Evolutionary conservation across 2,888 invertebrate genomes (phyloP).

Genomic region (Chaetogeoica ovagalla): DNA sequence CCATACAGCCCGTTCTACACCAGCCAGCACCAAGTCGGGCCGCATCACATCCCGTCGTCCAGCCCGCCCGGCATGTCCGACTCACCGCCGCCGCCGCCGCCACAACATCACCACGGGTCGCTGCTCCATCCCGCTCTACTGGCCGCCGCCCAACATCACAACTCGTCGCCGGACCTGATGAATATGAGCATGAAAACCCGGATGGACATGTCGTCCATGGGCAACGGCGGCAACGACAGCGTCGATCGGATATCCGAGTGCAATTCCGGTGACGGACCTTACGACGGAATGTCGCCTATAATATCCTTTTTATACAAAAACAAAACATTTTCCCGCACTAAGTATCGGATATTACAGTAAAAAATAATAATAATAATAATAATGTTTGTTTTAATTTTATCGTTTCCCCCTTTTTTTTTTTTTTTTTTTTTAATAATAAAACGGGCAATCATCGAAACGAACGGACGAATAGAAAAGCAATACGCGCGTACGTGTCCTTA

Average conservation of each 20-base stretch:
- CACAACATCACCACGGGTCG: conserved; percentile 78
- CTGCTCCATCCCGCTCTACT: conserved; percentile 83
- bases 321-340: neutral
- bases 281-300: conserved; percentile 92
- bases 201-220: conserved; percentile 60
- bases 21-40: conserved; percentile 60
- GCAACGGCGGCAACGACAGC: conserved; percentile 71
- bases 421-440: neutral
- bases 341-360: too few species aligned
- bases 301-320: conserved; percentile 78
- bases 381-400: neutral
- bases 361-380: too few species aligned
- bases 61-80: conserved; percentile 70
- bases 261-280: conserved; percentile 83
- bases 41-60: conserved; percentile 59
- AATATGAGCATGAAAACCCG: conserved; percentile 69
- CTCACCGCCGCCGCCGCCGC: conserved; percentile 76
- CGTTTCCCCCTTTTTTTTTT: neutral
- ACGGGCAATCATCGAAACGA: neutral
- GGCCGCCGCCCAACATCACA: conserved; percentile 81
- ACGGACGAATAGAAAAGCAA: neutral
- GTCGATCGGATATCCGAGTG: conserved; percentile 87
- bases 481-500: neutral
- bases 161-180: conserved; percentile 78
- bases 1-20: conserved; percentile 86